A percentile compares a stretch with the other conserved stretches of the same genome.
phyloP scores from a whole-genome alignment of 2,113 vertebrate genomes.

The Alces alces region DNA sequence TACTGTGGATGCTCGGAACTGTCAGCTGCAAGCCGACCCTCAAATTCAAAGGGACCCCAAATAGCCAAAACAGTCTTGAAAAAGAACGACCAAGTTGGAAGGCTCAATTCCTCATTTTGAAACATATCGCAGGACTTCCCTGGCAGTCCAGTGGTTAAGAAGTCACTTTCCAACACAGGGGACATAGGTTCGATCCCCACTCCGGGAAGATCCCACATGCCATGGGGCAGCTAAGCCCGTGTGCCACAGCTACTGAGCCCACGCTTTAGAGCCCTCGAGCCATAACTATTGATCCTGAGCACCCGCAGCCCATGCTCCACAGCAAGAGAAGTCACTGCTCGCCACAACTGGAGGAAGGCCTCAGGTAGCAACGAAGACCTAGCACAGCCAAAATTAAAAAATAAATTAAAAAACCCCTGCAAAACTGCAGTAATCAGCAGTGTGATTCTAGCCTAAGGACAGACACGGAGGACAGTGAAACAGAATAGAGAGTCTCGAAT shows the following conservation, averaged over 20 bases:
- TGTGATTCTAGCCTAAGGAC: background rate
- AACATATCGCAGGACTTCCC: background rate
- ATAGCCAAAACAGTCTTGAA: background rate
- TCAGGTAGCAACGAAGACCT: background rate
- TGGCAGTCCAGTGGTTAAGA: background rate
- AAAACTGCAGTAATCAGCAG: too few relatives aligned
- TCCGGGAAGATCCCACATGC: background rate
- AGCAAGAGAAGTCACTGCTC: background rate
- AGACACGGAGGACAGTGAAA: rapidly evolving
- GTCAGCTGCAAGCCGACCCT: background rate
- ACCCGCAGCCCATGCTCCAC: background rate
- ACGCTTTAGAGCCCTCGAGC: background rate
- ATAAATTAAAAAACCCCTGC: background rate
- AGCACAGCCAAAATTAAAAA: background rate
- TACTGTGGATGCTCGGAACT: background rate
- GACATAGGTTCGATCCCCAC: background rate
- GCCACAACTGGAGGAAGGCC: background rate
- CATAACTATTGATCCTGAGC: background rate
- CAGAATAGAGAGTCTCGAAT: background rate
- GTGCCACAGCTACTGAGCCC: background rate
- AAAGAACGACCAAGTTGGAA: background rate
- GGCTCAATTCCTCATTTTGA: background rate
- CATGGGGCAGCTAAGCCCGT: background rate
- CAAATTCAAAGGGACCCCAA: background rate
- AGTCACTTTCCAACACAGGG: background rate